Conservation (phyloP, 2,888 invertebrate species). For the Andricus quercusramuli region DNA sequence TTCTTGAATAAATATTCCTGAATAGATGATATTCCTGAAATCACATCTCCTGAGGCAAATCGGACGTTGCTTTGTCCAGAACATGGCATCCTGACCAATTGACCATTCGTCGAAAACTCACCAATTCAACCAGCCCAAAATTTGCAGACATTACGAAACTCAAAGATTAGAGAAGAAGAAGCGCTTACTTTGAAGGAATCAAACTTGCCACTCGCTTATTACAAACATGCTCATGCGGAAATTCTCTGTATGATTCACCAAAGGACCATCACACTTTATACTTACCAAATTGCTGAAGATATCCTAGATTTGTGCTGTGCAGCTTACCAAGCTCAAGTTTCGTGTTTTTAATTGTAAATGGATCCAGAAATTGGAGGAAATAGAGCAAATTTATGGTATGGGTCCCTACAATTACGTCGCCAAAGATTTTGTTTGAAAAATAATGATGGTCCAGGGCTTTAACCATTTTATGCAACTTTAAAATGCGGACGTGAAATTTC, state of each 20-base stretch:
- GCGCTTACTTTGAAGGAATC: not conserved
- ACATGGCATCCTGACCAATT: conserved; percentile 49
- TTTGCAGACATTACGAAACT: conserved; percentile 29
- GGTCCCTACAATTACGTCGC: not conserved
- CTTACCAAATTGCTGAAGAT: conserved; percentile 24
- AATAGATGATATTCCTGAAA: conserved; percentile 56
- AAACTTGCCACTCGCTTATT: conserved; percentile 28
- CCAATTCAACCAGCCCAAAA: conserved; percentile 44
- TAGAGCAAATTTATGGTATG: not conserved
- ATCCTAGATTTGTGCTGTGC: conserved; percentile 26
- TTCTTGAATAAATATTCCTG: conserved; percentile 9
- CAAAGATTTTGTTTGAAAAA: not conserved
- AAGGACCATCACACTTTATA: not conserved
- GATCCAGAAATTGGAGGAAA: not conserved
- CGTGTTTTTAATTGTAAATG: conserved; percentile 1
- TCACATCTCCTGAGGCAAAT: conserved; percentile 76
- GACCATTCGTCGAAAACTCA: conserved; percentile 40
- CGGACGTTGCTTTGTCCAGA: conserved; percentile 43
- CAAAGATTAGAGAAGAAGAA: conserved; percentile 17
- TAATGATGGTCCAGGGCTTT: no score
- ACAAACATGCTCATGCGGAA: conserved; percentile 51
- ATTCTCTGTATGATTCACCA: conserved; percentile 25
- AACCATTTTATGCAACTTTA: no score
- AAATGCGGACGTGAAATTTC: no score
- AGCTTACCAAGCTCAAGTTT: conserved; percentile 14